A percentile compares a stretch with the other conserved stretches of the same genome.
Evolutionary conservation across 2,888 invertebrate genomes (phyloP).

Genomic region (Fragum fragum): DNA sequence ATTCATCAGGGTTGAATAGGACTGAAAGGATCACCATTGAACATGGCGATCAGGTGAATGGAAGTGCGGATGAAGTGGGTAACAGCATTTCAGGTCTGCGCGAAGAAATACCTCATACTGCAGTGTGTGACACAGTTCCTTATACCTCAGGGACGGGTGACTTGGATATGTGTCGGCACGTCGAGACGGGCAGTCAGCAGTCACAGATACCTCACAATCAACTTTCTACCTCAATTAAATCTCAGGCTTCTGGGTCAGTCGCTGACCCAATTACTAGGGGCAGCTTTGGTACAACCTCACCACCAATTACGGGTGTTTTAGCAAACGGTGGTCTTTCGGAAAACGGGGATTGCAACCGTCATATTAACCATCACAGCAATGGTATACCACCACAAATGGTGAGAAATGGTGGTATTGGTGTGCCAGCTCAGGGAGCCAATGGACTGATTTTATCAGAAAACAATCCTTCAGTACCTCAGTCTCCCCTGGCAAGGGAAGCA

Average conservation of each 20-base stretch:
- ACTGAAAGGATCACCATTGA: neutral
- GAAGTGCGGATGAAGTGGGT: neutral
- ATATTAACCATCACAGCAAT: slow-evolving; percentile 19
- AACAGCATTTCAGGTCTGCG: neutral
- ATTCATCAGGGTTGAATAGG: slow-evolving; percentile 23
- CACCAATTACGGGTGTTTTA: slow-evolving; percentile 12
- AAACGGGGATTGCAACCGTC: slow-evolving; percentile 1
- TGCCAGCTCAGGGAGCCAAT: slow-evolving; percentile 57
- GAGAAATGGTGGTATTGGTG: slow-evolving; percentile 18
- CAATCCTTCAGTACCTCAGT: slow-evolving; percentile 57
- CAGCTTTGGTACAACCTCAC: slow-evolving; percentile 25
- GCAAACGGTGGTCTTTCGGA: slow-evolving; percentile 1
- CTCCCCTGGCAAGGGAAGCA: slow-evolving; percentile 39
- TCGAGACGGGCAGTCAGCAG: neutral
- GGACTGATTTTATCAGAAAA: slow-evolving; percentile 47
- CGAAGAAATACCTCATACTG: slow-evolving; percentile 15
- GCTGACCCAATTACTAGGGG: slow-evolving; percentile 7
- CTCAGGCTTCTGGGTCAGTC: slow-evolving; percentile 54
- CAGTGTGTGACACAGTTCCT: neutral
- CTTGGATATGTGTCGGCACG: neutral
- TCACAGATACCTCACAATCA: slow-evolving; percentile 44
- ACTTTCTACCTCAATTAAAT: slow-evolving; percentile 60
- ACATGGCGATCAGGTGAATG: neutral
- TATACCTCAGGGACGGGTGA: slow-evolving; percentile 18
- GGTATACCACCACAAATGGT: slow-evolving; percentile 41